Evolutionary conservation across 2,797 vertebrate species (phyloP).

Genomic region (Poecile montanus): DNA sequence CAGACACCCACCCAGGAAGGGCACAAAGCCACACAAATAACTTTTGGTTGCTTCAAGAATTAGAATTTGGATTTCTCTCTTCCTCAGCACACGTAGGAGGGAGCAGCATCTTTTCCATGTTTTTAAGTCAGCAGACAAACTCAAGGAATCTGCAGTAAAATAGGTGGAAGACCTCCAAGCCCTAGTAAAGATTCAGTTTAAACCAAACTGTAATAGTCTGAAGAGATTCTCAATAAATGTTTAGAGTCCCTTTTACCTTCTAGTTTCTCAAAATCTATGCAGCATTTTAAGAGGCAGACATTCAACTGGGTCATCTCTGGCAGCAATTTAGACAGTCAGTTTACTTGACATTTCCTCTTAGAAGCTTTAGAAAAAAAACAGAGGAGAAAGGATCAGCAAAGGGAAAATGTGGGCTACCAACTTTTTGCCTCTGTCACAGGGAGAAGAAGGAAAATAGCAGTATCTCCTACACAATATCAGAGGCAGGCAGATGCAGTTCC

Average conservation of each 20-base stretch:
- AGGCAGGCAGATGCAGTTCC: background rate
- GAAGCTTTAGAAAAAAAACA: background rate
- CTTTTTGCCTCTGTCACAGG: background rate
- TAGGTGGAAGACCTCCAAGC: background rate
- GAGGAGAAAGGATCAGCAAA: background rate
- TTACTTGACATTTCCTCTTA: background rate
- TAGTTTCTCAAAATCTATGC: background rate
- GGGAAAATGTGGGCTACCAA: background rate
- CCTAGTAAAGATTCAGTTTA: background rate
- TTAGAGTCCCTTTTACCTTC: background rate
- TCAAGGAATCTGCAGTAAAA: background rate
- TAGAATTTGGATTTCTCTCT: background rate
- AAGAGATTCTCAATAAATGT: background rate
- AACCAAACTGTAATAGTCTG: background rate
- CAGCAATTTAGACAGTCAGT: background rate
- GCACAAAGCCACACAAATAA: background rate
- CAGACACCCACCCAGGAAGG: background rate
- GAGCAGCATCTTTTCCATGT: background rate
- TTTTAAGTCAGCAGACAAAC: background rate
- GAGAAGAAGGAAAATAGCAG: background rate
- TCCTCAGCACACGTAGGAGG: rapidly evolving
- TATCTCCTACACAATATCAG: background rate
- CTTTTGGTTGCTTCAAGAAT: background rate
- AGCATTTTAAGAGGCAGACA: background rate
- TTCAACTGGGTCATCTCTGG: background rate